These are phyloP conservation scores for Ceratina calcarata DNA, from an alignment of 1,140 invertebrate species.

Conservation along the genomic window DNA sequence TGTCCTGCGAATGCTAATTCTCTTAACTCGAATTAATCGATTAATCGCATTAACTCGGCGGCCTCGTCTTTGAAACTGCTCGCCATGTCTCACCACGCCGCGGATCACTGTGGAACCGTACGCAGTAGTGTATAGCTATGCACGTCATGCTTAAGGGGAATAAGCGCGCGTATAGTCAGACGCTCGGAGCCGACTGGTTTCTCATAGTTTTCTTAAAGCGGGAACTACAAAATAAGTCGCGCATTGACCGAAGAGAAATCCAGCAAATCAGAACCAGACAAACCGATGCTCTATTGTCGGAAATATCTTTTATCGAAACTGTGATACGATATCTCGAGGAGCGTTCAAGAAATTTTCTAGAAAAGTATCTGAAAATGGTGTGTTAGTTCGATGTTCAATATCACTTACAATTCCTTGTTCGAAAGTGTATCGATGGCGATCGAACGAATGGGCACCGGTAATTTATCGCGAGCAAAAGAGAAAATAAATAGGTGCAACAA, in stretches of 20 bases:
- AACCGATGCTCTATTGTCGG: too few species aligned
- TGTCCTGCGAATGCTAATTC: background rate
- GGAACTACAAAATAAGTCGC: too few species aligned
- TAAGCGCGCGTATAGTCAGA: background rate
- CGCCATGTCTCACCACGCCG: too few species aligned
- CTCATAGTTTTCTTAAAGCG: background rate
- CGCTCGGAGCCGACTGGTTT: background rate
- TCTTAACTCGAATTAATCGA: conserved; percentile 10
- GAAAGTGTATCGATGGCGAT: background rate
- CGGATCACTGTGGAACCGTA: too few species aligned
- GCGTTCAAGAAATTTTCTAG: background rate
- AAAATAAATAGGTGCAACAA: background rate
- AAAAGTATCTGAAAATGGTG: background rate
- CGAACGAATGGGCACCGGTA: background rate
- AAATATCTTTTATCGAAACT: conserved; percentile 12
- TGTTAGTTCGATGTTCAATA: background rate
- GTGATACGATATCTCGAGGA: conserved; percentile 12
- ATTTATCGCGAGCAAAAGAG: background rate
- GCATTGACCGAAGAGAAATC: background rate
- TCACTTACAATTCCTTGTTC: background rate
- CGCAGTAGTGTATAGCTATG: background rate
- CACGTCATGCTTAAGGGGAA: background rate
- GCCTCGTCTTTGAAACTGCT: background rate
- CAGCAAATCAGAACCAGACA: background rate
- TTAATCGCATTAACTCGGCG: background rate